Percentiles rank a stretch among this genome's conserved stretches.
Conservation (phyloP, 2,888 invertebrate species). For the Luffia ferchaultella region DNA sequence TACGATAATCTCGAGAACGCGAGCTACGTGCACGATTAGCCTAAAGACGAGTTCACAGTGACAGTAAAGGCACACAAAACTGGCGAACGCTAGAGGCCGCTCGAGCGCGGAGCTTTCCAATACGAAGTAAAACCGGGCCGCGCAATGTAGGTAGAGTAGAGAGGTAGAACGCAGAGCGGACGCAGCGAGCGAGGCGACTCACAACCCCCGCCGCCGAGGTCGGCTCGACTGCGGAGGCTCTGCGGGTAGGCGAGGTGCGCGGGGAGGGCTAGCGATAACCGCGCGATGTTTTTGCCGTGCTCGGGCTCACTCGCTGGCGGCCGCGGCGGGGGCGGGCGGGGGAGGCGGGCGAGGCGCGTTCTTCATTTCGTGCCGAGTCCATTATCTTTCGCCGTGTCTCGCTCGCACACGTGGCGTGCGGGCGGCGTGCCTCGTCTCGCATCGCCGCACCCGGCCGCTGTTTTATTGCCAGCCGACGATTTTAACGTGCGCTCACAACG, state of each 20-base stretch:
- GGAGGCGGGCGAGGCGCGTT: slow-evolving; percentile 36
- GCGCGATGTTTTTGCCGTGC: slow-evolving; percentile 61
- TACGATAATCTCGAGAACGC: slow-evolving; percentile 35
- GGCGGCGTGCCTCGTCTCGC: slow-evolving; percentile 49
- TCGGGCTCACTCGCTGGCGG: slow-evolving; percentile 45
- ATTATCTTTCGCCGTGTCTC: slow-evolving; percentile 55
- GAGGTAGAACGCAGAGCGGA: slow-evolving; percentile 35
- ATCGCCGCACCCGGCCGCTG: slow-evolving; percentile 63
- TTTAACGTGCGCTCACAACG: slow-evolving; percentile 67
- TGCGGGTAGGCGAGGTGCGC: slow-evolving; percentile 29
- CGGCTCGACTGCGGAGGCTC: slow-evolving; percentile 54
- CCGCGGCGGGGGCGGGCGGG: not conserved
- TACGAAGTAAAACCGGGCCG: slow-evolving; percentile 35
- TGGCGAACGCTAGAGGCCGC: slow-evolving; percentile 38
- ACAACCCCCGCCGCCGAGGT: slow-evolving; percentile 56
- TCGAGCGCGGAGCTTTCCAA: slow-evolving; percentile 43
- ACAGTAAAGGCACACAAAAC: slow-evolving; percentile 15
- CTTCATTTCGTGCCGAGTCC: slow-evolving; percentile 61
- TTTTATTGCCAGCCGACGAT: slow-evolving; percentile 66
- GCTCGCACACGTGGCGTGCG: slow-evolving; percentile 31
- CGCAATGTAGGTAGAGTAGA: slow-evolving; percentile 16
- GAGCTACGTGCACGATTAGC: slow-evolving; percentile 8
- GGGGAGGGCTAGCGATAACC: slow-evolving; percentile 45
- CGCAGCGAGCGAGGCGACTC: slow-evolving; percentile 26
- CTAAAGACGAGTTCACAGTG: slow-evolving; percentile 19